These are phyloP conservation scores for Crenuchus spilurus DNA, from an alignment of 2,797 vertebrate genomes.

Conservation along the genomic window DNA sequence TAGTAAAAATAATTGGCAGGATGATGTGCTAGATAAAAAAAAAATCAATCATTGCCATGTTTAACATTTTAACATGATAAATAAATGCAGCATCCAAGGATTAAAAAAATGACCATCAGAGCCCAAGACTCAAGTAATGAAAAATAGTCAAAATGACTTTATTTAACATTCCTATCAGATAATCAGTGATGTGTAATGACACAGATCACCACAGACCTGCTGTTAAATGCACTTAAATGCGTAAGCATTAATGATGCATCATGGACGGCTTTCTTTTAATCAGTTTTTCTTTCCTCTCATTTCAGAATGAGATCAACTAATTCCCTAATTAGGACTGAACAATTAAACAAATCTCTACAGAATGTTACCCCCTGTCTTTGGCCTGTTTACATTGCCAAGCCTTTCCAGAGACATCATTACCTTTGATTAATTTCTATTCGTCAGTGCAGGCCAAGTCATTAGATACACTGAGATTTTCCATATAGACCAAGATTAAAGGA, in stretches of 20 bases:
- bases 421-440: slow-evolving; percentile 53
- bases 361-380: slow-evolving; percentile 25
- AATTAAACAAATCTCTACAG: slow-evolving; percentile 24
- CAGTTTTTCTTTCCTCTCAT: neutral
- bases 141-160: too few relatives aligned
- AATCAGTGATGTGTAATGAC: neutral
- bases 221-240: neutral
- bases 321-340: slow-evolving; percentile 33
- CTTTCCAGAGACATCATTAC: slow-evolving; percentile 44
- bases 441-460: slow-evolving; percentile 42
- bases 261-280: neutral
- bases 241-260: neutral
- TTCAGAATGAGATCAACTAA: slow-evolving; percentile 18
- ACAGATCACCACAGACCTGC: neutral
- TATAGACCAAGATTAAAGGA: slow-evolving; percentile 51
- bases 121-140: too few relatives aligned
- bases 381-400: slow-evolving; percentile 41
- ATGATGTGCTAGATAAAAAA: too few relatives aligned
- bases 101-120: too few relatives aligned
- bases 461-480: slow-evolving; percentile 38
- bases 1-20: too few relatives aligned
- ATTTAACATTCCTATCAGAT: neutral
- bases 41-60: too few relatives aligned
- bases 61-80: too few relatives aligned
- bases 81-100: too few relatives aligned